Evolutionary conservation across 2,888 invertebrate species (phyloP).

Genomic region (Acrobeloides nanus): DNA sequence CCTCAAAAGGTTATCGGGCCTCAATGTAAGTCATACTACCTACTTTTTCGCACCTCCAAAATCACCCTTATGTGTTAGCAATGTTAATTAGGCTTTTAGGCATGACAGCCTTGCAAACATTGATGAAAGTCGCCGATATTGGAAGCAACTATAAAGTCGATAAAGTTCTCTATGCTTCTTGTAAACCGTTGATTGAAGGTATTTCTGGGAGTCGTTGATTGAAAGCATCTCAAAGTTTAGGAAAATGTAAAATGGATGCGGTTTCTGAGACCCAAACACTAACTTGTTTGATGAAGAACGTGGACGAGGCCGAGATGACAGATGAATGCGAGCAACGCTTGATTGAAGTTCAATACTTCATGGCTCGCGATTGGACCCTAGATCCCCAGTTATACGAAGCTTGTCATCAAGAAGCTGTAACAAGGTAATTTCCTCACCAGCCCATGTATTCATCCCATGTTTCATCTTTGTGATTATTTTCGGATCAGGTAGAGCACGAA

Average conservation of each 20-base stretch:
- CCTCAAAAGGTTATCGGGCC: slow-evolving; percentile 34
- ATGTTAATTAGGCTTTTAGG: too few species aligned
- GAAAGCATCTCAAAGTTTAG: too few species aligned
- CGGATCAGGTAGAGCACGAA: too few species aligned
- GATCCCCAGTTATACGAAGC: slow-evolving; percentile 79
- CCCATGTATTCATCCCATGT: too few species aligned
- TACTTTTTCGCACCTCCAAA: too few species aligned
- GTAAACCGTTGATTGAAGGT: slow-evolving; percentile 41
- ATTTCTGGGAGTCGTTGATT: too few species aligned
- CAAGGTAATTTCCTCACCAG: too few species aligned
- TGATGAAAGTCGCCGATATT: slow-evolving; percentile 68
- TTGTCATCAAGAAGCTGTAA: slow-evolving; percentile 75
- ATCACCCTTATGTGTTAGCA: too few species aligned
- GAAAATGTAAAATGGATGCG: slow-evolving; percentile 39
- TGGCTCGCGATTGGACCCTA: slow-evolving; percentile 84
- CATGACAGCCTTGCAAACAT: slow-evolving; percentile 19
- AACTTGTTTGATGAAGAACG: slow-evolving; percentile 88
- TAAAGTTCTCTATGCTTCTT: slow-evolving; percentile 46
- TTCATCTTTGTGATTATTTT: too few species aligned
- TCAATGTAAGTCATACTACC: too few species aligned
- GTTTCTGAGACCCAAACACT: slow-evolving; percentile 61
- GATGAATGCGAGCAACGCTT: slow-evolving; percentile 81
- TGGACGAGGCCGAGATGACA: slow-evolving; percentile 70
- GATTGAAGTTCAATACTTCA: slow-evolving; percentile 91
- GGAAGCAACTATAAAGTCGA: slow-evolving; percentile 93